phyloP scores from a whole-genome alignment of 2,888 invertebrate genomes.

The Morpho deidamia region DNA sequence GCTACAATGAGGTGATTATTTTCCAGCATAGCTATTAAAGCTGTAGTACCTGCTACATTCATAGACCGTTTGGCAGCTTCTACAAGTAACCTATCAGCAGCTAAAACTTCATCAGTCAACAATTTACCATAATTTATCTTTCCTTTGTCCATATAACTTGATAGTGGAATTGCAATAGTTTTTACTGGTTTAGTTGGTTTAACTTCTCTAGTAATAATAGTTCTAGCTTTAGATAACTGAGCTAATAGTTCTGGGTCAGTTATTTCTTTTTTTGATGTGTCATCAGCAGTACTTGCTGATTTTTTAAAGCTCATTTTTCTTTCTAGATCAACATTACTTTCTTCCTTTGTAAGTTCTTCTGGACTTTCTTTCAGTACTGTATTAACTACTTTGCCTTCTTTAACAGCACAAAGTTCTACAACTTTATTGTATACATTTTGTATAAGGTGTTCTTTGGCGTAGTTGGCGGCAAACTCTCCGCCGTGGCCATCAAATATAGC shows the following conservation, averaged over 20 bases:
- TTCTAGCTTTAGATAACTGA: slow-evolving; percentile 80
- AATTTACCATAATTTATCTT: slow-evolving; percentile 89
- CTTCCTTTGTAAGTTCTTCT: slow-evolving; percentile 63
- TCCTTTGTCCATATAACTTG: slow-evolving; percentile 85
- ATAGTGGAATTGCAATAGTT: slow-evolving; percentile 67
- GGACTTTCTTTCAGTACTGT: slow-evolving; percentile 47
- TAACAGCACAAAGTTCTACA: slow-evolving; percentile 83
- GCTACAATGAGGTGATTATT: slow-evolving; percentile 91
- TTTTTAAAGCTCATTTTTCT: slow-evolving; percentile 83
- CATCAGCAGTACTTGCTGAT: slow-evolving; percentile 80
- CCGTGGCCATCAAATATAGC: slow-evolving; percentile 98
- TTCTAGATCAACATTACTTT: slow-evolving; percentile 55
- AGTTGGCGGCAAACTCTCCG: slow-evolving; percentile 96
- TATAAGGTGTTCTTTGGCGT: slow-evolving; percentile 92
- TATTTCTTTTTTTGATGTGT: slow-evolving; percentile 77
- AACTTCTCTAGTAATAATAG: slow-evolving; percentile 81
- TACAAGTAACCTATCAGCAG: slow-evolving; percentile 89
- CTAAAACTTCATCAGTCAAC: slow-evolving; percentile 91
- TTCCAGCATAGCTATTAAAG: slow-evolving; percentile 92
- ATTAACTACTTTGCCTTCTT: slow-evolving; percentile 74
- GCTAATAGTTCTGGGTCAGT: slow-evolving; percentile 83
- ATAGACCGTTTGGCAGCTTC: slow-evolving; percentile 89
- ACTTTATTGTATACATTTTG: slow-evolving; percentile 88
- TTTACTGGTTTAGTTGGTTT: slow-evolving; percentile 67
- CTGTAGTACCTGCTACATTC: slow-evolving; percentile 93